A percentile compares a stretch with the other conserved stretches of the same genome.
Conservation (phyloP, 2,888 invertebrate genomes). For the Salticus scenicus region DNA sequence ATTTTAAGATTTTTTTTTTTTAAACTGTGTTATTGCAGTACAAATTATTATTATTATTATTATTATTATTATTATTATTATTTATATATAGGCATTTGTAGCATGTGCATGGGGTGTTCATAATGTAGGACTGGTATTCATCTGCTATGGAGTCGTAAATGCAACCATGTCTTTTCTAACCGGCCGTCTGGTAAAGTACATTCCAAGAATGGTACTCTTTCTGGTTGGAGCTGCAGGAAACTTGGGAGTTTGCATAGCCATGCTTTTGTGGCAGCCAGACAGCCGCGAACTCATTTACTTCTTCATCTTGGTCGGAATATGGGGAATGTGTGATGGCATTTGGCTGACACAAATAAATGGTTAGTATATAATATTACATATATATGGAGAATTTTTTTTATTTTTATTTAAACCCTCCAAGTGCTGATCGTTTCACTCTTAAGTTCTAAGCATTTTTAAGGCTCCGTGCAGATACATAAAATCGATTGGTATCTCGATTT, state of each 20-base stretch:
- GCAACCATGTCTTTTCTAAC: slow-evolving; percentile 93
- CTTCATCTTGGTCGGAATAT: slow-evolving; percentile 91
- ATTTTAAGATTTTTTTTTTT: no score
- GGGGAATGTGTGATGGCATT: slow-evolving; percentile 96
- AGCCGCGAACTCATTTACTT: slow-evolving; percentile 87
- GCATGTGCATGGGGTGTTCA: slow-evolving; percentile 90
- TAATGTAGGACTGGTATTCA: slow-evolving; percentile 97
- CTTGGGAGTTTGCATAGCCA: slow-evolving; percentile 85
- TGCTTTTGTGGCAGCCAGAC: slow-evolving; percentile 90
- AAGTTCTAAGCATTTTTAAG: no score
- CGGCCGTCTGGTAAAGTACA: slow-evolving; percentile 92
- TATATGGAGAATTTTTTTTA: no score
- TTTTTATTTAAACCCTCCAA: no score
- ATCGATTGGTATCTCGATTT: no score
- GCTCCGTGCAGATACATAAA: no score
- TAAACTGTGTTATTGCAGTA: no score
- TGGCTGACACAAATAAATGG: slow-evolving; percentile 98
- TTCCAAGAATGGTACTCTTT: slow-evolving; percentile 90
- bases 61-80: no score
- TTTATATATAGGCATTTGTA: slow-evolving; percentile 88
- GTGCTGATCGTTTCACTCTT: no score
- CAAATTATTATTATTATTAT: no score
- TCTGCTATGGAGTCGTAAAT: slow-evolving; percentile 95
- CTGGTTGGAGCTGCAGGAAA: slow-evolving; percentile 86
- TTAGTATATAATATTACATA: no score